Percentiles rank a stretch among this genome's conserved stretches.
phyloP scores from a whole-genome alignment of 2,888 invertebrate genomes.

The Limnephilus auricula region DNA sequence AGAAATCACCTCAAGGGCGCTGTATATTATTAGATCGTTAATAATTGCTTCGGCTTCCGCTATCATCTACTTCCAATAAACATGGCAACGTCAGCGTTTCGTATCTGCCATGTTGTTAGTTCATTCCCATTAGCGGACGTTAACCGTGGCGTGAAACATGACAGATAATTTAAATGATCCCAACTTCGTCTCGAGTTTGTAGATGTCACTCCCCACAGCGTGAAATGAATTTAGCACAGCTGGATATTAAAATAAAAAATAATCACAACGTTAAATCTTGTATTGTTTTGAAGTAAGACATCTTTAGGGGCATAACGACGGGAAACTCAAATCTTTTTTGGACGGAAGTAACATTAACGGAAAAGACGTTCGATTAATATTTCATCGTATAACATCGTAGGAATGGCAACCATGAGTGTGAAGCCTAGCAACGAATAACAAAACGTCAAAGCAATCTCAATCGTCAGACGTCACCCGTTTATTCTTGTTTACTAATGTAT shows the following conservation, averaged over 20 bases:
- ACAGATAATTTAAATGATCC: not conserved
- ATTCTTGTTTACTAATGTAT: too few species aligned
- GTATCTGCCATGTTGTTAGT: not conserved
- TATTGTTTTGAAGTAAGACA: too few species aligned
- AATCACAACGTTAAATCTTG: not conserved
- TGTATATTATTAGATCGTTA: not conserved
- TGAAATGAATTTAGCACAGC: not conserved
- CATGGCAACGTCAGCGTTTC: not conserved
- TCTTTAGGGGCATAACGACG: too few species aligned
- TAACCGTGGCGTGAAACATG: not conserved
- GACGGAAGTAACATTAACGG: too few species aligned
- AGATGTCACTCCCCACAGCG: not conserved
- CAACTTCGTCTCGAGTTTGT: not conserved
- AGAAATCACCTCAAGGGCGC: too few species aligned
- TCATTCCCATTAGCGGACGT: not conserved
- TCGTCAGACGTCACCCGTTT: too few species aligned
- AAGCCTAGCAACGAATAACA: too few species aligned
- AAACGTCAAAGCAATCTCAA: too few species aligned
- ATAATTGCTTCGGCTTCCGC: not conserved
- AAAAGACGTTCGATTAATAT: too few species aligned
- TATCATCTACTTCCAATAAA: not conserved
- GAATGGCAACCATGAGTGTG: too few species aligned
- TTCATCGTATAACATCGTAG: too few species aligned
- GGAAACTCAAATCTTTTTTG: too few species aligned
- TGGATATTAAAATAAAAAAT: not conserved